These are phyloP conservation scores for Meiosimyza decipiens DNA, from an alignment of 2,888 invertebrate genomes.

Conservation along the genomic window DNA sequence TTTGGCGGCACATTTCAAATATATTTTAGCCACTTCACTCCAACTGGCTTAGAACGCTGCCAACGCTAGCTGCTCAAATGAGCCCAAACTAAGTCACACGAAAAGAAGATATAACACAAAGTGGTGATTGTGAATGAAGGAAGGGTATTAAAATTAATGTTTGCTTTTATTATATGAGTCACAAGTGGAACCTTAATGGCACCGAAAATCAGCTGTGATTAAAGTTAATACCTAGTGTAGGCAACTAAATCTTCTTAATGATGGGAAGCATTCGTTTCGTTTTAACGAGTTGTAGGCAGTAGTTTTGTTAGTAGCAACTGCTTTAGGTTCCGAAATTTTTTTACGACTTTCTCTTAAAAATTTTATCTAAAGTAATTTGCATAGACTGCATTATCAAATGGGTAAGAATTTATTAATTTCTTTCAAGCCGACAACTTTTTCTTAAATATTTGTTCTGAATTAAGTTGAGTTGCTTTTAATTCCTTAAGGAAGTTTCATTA, in stretches of 20 bases:
- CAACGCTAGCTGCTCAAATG: not conserved
- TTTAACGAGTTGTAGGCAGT: not conserved
- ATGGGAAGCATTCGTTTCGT: too few species aligned
- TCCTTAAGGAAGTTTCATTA: too few species aligned
- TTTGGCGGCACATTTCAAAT: slow-evolving; percentile 18
- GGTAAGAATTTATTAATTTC: too few species aligned
- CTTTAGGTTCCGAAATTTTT: too few species aligned
- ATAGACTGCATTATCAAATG: too few species aligned
- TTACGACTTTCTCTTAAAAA: too few species aligned
- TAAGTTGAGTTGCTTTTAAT: too few species aligned
- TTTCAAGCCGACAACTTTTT: too few species aligned
- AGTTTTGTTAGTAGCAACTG: too few species aligned
- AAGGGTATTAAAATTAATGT: slow-evolving; percentile 3
- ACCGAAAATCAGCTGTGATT: slow-evolving; percentile 22
- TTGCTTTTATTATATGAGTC: not conserved
- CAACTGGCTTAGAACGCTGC: not conserved
- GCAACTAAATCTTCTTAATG: too few species aligned
- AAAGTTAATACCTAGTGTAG: not conserved
- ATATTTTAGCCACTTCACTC: not conserved
- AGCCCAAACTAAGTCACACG: slow-evolving; percentile 1
- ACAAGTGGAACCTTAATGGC: not conserved
- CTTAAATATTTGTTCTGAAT: too few species aligned
- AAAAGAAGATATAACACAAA: not conserved
- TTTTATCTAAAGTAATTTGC: too few species aligned
- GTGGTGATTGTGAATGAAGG: not conserved